A percentile compares a stretch with the other conserved stretches of the same genome.
Conservation (phyloP, 1,140 invertebrate genomes). For the Bursaphelenchus mucronatus region DNA sequence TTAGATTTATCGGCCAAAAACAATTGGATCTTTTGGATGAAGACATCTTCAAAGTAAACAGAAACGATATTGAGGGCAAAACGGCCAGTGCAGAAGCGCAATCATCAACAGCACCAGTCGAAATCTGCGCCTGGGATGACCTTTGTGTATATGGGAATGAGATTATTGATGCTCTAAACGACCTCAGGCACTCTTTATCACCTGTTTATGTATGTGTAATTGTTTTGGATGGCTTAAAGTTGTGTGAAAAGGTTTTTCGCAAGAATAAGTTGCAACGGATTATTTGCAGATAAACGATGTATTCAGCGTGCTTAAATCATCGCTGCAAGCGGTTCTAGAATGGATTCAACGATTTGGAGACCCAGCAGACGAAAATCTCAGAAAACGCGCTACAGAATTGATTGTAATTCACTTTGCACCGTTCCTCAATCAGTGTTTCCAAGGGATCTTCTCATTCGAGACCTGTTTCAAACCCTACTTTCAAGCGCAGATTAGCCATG, state of each 20-base stretch:
- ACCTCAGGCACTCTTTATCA: slow-evolving; percentile 51
- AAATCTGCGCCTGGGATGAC: slow-evolving; percentile 58
- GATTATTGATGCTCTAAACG: slow-evolving; percentile 50
- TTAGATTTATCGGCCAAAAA: slow-evolving; percentile 33
- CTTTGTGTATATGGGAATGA: slow-evolving; percentile 56
- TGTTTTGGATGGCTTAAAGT: not conserved
- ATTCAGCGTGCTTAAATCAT: slow-evolving; percentile 30
- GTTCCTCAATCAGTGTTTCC: slow-evolving; percentile 46
- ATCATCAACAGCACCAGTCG: slow-evolving; percentile 46
- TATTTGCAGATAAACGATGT: slow-evolving; percentile 33
- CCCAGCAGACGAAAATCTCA: slow-evolving; percentile 12
- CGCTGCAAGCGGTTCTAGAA: slow-evolving; percentile 37
- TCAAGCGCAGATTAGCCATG: slow-evolving; percentile 24
- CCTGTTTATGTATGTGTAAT: slow-evolving; percentile 40
- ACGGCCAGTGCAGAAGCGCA: slow-evolving; percentile 23
- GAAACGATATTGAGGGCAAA: slow-evolving; percentile 36
- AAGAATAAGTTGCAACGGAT: not conserved
- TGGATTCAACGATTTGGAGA: slow-evolving; percentile 38
- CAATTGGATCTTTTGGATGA: slow-evolving; percentile 42
- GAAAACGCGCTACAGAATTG: slow-evolving; percentile 34
- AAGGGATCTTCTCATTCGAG: slow-evolving; percentile 42
- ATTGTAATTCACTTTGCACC: slow-evolving; percentile 43
- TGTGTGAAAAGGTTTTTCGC: not conserved
- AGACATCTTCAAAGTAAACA: slow-evolving; percentile 50
- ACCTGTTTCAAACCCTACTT: slow-evolving; percentile 21